These are phyloP conservation scores for Notiomystis cincta DNA, from an alignment of 2,113 vertebrate species.

Conservation along the genomic window DNA sequence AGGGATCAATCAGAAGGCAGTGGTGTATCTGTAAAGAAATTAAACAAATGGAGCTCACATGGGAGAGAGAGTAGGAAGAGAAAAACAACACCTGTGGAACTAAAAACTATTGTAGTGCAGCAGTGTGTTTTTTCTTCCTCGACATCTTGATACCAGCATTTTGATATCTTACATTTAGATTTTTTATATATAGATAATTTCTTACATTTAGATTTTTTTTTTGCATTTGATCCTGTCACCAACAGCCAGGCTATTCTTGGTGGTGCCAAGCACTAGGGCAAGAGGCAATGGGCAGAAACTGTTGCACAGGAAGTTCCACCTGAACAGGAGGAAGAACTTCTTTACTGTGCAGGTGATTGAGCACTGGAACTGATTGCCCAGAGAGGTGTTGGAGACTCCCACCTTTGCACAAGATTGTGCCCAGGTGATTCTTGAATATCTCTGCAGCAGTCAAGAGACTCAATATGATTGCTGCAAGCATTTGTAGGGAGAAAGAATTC, in stretches of 20 bases:
- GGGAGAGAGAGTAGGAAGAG: neutral
- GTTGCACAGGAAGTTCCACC: neutral
- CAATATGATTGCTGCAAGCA: accelerated
- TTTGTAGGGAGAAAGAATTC: neutral
- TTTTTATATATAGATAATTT: neutral
- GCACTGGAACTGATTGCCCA: neutral
- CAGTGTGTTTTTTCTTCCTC: accelerated
- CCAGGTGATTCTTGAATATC: neutral
- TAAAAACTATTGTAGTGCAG: neutral
- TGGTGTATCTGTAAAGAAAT: neutral
- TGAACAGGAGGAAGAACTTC: neutral
- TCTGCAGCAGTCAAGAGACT: neutral
- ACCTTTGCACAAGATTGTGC: neutral
- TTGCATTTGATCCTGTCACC: neutral
- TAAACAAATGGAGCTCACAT: neutral
- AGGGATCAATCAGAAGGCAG: neutral
- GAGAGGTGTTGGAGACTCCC: neutral
- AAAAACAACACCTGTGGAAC: neutral
- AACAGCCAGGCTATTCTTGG: neutral
- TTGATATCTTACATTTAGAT: neutral
- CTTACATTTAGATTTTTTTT: neutral
- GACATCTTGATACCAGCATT: neutral
- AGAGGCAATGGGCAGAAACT: neutral
- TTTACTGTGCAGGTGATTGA: accelerated
- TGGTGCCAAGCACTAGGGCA: neutral